These are phyloP conservation scores for Turritopsis dohrnii DNA, from an alignment of 30 jellyfish, hydroid and myxozoan genomes.

Conservation along the genomic window DNA sequence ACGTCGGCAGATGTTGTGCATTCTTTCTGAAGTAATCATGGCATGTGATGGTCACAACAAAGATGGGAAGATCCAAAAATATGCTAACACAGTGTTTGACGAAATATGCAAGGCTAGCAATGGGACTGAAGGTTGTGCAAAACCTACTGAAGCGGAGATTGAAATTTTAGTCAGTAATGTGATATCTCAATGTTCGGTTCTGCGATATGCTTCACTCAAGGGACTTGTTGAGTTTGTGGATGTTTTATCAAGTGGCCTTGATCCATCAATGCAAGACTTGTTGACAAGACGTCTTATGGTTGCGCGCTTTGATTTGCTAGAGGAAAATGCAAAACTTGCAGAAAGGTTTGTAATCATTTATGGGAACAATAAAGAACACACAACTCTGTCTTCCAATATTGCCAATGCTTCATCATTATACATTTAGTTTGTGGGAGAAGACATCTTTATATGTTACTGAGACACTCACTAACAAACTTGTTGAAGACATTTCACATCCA, in stretches of 20 bases:
- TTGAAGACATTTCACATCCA: slow-evolving; percentile 55
- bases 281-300: slow-evolving; percentile 52
- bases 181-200: slow-evolving; percentile 54
- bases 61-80: slow-evolving; percentile 69
- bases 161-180: slow-evolving; percentile 40
- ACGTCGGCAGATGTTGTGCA: slow-evolving; percentile 47
- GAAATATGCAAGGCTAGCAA: slow-evolving; percentile 75
- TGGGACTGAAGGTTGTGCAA: slow-evolving; percentile 45
- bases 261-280: slow-evolving; percentile 28
- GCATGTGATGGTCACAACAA: slow-evolving; percentile 69
- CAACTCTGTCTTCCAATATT: too few relatives aligned
- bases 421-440: slow-evolving; percentile 59
- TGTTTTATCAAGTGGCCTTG: slow-evolving; percentile 26
- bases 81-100: slow-evolving; percentile 56
- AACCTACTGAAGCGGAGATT: slow-evolving; percentile 28
- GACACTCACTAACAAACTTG: slow-evolving; percentile 44
- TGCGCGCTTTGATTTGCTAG: slow-evolving; percentile 59
- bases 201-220: slow-evolving; percentile 69
- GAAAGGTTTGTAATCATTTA: slow-evolving; percentile 37
- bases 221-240: slow-evolving; percentile 53
- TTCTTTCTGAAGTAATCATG: slow-evolving; percentile 55
- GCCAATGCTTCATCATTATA: too few relatives aligned
- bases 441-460: slow-evolving; percentile 44
- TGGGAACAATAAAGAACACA: too few relatives aligned
- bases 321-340: slow-evolving; percentile 55